Evolutionary conservation across 35 echinoderm and acorn worm genomes (phyloP), one percentile per base, ranked within the genome.

Genomic region (Ptychodera flava): DNA sequence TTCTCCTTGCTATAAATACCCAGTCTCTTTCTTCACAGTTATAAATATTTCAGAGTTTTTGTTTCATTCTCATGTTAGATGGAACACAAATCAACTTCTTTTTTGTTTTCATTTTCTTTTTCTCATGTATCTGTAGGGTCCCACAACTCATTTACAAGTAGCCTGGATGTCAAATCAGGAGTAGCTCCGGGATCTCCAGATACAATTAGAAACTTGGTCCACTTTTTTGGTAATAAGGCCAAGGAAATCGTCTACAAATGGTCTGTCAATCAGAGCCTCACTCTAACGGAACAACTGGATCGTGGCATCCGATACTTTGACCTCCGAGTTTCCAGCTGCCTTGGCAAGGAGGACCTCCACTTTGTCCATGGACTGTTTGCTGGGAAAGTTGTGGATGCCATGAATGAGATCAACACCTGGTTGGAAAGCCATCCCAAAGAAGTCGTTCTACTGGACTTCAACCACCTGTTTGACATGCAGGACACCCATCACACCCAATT

Each of bases 301-400:
- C 77, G 35, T n/a, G 93, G 93, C 6, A 94, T 94, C 0, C 81
- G 93, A 12, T 94, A 94, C 79, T 89, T 94, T 29, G 93, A 94
- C 77, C 78, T 94, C 33, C 76, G 93, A 1, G 38, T 94, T 22
- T 91, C 93, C n/a, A 85, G 75, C 16, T 38, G 86, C 34, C 34
- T 77, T 33, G 83, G 64, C 38, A 85, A 81, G n/a, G 22, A 86
- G 0, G 93, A 87, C 16, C 86, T 94, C 29, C 91, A 37, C 77
- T 94, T 94, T 78, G 89, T 94, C 29, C 93, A 94, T 79, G 93
- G 93, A 1, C 78, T 94, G 89, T 90, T 85, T 82, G 93, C 89
- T 29, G 37, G 36, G 0, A 77, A 64, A 32, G 93, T 94, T 0
- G 80, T 83, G 15, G 45, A 34, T 31, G 82, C 89, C 30, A 27